Conservation (phyloP, 2,797 vertebrate species). For the Gorsachius magnificus region DNA sequence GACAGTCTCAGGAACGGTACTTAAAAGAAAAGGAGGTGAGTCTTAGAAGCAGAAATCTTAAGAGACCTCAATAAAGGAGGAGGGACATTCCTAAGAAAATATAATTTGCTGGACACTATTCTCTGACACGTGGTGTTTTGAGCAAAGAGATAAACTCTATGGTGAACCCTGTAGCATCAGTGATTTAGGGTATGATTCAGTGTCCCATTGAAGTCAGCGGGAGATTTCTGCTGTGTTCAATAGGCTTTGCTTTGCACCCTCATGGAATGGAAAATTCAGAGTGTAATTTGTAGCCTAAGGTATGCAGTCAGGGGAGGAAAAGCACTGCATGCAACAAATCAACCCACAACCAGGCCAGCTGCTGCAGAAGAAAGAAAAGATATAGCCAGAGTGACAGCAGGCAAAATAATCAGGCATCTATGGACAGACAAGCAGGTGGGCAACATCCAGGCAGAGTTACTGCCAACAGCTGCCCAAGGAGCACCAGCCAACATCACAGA, state of each 20-base stretch:
- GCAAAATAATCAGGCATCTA: neutral
- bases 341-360: neutral
- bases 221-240: neutral
- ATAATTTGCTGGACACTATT: neutral
- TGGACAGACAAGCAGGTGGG: slow-evolving; percentile 4
- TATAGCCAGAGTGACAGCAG: slow-evolving; percentile 25
- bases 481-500: neutral
- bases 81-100: neutral
- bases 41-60: neutral
- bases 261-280: slow-evolving; percentile 13
- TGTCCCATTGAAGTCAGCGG: neutral
- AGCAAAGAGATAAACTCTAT: neutral
- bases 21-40: neutral
- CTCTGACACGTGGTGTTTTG: neutral
- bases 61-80: neutral
- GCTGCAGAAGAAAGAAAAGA: neutral
- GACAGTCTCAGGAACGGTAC: neutral
- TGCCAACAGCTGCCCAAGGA: neutral
- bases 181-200: slow-evolving; percentile 5
- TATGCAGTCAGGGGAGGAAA: neutral
- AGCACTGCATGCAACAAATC: neutral
- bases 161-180: neutral
- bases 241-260: neutral
- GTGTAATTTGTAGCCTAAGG: neutral
- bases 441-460: neutral